Base-by-base conservation (phyloP, 2,888 invertebrate species). In the Phytoseiulus persimilis region DNA sequence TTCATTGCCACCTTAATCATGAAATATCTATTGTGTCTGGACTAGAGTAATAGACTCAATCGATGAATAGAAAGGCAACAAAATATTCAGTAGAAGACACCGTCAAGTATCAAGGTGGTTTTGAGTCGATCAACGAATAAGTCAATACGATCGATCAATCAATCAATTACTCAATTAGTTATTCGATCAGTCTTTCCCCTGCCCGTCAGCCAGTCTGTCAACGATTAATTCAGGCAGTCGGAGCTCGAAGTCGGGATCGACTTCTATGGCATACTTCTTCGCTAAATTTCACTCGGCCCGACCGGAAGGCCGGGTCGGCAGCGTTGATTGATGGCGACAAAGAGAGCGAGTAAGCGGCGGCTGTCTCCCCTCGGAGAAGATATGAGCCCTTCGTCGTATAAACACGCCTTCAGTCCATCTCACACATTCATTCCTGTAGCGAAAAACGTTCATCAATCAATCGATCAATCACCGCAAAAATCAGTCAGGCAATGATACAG, bases 391-490 rank as follows among this genome's bases (percentile, higher is more conserved):
- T 65, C 65, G 65, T 65, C 65, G 65, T 65, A 65, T 65, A 65
- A 65, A 65, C 65, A 65, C 65, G 65, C 65, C 65, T 14, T 65
- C 65, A 65, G 65, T 65, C 28, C 65, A 2, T 65, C 65, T 28
- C 65, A 65, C 18, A 23, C 65, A 65, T 65, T 65, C 65, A 65
- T 65, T 14, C 65, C 65, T 28, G 65, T 65, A 65, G 65, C 65
- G 65, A 65, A 65, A 65, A 65, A 65, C 28, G 65, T 65, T 65
- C 32, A 87, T 45, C 28, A 33, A 87, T 87, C 87, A 33, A 87
- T 87, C 32, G 5, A 87, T 87, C 45, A 87, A 84, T 83, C 83
- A 83, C 39, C 39, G 23, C 65, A 28, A 14, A 65, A 23, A 65
- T 65, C 65, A 65, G 65, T 65, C 65, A 65, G 65, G 28, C 65